Conservation (phyloP, 2,888 invertebrate species). For the Lithophane leautieri region DNA sequence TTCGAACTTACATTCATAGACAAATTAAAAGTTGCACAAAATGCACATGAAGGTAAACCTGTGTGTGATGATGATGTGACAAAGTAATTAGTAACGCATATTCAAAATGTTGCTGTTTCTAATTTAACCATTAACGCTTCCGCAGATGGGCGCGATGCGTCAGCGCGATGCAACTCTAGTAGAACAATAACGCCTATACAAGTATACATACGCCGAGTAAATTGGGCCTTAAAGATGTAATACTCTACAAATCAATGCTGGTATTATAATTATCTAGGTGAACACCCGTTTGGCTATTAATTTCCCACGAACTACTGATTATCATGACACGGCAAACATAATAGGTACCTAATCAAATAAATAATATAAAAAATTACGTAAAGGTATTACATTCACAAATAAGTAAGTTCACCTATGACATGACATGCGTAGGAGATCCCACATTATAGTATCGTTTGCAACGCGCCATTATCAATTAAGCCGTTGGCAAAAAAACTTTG, state of each 20-base stretch:
- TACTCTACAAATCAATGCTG: not conserved
- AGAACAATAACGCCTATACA: too few species aligned
- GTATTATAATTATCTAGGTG: not conserved
- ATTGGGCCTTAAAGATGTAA: too few species aligned
- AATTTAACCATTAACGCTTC: too few species aligned
- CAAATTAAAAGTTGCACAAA: too few species aligned
- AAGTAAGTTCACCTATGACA: constrained; percentile 78
- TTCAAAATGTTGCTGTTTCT: too few species aligned
- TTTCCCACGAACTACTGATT: constrained; percentile 30
- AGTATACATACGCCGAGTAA: too few species aligned
- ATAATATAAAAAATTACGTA: constrained; percentile 29
- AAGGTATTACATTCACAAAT: constrained; percentile 36
- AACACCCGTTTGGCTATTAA: not conserved
- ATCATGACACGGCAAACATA: constrained; percentile 16
- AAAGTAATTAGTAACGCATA: too few species aligned
- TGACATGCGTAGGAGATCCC: constrained; percentile 73
- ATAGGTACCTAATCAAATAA: constrained; percentile 12
- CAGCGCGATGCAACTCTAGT: too few species aligned
- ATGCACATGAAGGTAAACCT: too few species aligned
- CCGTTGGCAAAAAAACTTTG: constrained; percentile 25
- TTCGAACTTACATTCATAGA: too few species aligned
- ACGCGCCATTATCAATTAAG: constrained; percentile 35
- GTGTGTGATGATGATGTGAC: too few species aligned
- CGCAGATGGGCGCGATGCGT: too few species aligned
- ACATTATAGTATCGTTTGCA: constrained; percentile 77